phyloP scores from a whole-genome alignment of 2,797 vertebrate species.

The Poecile montanus region DNA sequence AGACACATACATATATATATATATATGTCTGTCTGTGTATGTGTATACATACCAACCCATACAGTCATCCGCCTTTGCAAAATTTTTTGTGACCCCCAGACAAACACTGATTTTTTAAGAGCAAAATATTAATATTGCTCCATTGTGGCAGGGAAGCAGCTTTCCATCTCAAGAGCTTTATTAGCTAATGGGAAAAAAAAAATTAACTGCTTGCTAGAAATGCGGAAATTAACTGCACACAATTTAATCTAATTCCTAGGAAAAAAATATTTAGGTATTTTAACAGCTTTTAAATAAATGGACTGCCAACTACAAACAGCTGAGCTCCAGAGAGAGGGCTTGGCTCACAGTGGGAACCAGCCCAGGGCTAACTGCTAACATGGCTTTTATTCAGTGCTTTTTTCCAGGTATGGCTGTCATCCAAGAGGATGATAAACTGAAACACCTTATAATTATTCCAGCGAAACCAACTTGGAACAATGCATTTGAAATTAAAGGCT shows the following conservation, averaged over 20 bases:
- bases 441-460: constrained; percentile 49
- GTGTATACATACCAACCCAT: neutral
- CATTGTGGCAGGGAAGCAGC: neutral
- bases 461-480: constrained; percentile 15
- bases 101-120: neutral
- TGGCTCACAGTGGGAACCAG: neutral
- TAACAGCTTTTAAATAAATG: constrained; percentile 44
- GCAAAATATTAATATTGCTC: neutral
- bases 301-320: constrained; percentile 16
- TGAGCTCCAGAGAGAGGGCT: neutral
- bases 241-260: neutral
- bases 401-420: constrained; percentile 31
- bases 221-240: neutral
- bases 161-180: neutral
- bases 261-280: neutral
- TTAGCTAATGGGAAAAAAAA: neutral
- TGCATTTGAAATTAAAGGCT: constrained; percentile 17
- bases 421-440: constrained; percentile 30
- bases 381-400: neutral
- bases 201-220: neutral
- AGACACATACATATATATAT: no score
- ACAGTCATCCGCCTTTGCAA: neutral
- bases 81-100: neutral
- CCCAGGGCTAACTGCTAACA: neutral
- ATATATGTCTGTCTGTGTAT: neutral